A percentile compares a stretch with the other conserved stretches of the same genome.
Conservation (phyloP, 2,113 vertebrate species). For the Callospermophilus lateralis region DNA sequence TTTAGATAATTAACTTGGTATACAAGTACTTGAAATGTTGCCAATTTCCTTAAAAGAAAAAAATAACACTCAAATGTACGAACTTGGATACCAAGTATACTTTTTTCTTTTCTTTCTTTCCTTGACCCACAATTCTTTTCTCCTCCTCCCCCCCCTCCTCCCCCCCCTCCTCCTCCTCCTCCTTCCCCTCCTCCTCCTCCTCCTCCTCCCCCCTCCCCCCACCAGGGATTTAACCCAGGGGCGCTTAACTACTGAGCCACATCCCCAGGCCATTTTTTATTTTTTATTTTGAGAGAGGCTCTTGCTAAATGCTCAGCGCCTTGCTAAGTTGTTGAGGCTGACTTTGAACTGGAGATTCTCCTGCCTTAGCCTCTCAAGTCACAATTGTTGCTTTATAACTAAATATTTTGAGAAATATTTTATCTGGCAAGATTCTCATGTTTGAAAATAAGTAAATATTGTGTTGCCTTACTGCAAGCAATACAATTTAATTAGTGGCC, state of each 20-base stretch:
- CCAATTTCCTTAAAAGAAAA: background rate
- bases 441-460: background rate
- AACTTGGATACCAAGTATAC: background rate
- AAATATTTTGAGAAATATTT: conserved; percentile 19
- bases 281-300: too few relatives aligned
- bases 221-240: too few relatives aligned
- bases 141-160: too few relatives aligned
- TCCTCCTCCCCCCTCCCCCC: too few relatives aligned
- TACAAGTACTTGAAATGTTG: background rate
- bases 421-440: background rate
- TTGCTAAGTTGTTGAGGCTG: too few relatives aligned
- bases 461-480: background rate
- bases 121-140: background rate
- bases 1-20: background rate
- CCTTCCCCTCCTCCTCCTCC: rapidly evolving
- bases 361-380: too few relatives aligned
- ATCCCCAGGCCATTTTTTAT: too few relatives aligned
- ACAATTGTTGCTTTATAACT: background rate
- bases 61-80: background rate
- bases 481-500: background rate
- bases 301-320: too few relatives aligned
- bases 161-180: too few relatives aligned
- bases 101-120: background rate
- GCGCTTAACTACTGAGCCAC: too few relatives aligned
- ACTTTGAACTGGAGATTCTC: too few relatives aligned